phyloP scores from a whole-genome alignment of 2,888 invertebrate species.

The Pedicia rivosa region DNA sequence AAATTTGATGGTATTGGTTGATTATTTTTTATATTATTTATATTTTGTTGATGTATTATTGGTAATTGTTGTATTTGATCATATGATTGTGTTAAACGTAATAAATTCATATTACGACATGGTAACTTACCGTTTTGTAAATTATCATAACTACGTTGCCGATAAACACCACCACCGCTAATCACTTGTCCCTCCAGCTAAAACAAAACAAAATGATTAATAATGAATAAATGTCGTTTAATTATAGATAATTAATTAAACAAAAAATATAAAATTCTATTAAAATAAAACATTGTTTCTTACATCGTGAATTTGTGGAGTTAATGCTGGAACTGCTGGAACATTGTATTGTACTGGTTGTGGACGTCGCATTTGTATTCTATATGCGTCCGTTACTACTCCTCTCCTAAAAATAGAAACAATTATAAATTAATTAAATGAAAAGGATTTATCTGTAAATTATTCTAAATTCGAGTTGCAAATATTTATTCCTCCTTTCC shows the following conservation, averaged over 20 bases:
- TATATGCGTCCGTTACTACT: slow-evolving; percentile 50
- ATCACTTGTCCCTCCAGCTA: slow-evolving; percentile 27
- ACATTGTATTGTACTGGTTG: slow-evolving; percentile 4
- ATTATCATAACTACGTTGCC: slow-evolving; percentile 31
- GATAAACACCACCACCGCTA: slow-evolving; percentile 22
- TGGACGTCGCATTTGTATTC: slow-evolving; percentile 37
- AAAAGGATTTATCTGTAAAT: slow-evolving; percentile 3
- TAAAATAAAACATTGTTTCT: not conserved
- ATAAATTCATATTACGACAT: slow-evolving; percentile 22
- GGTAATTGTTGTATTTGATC: slow-evolving; percentile 6
- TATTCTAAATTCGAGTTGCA: no score
- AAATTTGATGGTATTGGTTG: not conserved
- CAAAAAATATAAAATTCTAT: not conserved
- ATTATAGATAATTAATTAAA: not conserved
- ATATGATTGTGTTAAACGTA: slow-evolving; percentile 1
- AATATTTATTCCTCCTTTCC: no score
- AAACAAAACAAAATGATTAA: not conserved
- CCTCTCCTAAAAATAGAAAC: slow-evolving; percentile 38
- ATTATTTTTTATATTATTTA: not conserved
- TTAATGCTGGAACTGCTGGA: slow-evolving; percentile 19
- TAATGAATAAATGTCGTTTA: not conserved
- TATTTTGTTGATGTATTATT: slow-evolving; percentile 2
- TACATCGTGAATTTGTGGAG: slow-evolving; percentile 33
- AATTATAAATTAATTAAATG: slow-evolving; percentile 5
- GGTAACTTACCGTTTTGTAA: slow-evolving; percentile 33